Percentiles rank a stretch among this genome's conserved stretches.
Evolutionary conservation across 2,888 invertebrate species (phyloP).

Genomic region (Parnassius orleans): DNA sequence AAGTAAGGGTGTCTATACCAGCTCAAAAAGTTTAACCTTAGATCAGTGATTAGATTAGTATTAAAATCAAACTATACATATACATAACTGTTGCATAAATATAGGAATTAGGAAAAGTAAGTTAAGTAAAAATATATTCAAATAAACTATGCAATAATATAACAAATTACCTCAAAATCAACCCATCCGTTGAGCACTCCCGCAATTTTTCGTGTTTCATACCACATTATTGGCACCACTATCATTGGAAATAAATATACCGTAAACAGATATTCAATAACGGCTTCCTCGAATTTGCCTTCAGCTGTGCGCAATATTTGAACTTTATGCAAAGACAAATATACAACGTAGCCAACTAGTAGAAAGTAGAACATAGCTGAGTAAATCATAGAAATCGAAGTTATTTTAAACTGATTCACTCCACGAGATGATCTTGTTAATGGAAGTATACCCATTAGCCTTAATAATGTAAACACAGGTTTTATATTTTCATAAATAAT

Average conservation of each 20-base stretch:
- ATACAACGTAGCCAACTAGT: conserved; percentile 79
- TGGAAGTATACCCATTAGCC: conserved; percentile 83
- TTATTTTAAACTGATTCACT: conserved; percentile 67
- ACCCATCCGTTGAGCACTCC: conserved; percentile 83
- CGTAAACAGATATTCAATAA: conserved; percentile 87
- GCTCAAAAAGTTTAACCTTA: too few relatives aligned
- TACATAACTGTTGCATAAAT: too few relatives aligned
- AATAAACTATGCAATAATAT: neutral
- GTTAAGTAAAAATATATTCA: neutral
- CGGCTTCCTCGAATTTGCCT: conserved; percentile 87
- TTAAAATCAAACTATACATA: too few relatives aligned
- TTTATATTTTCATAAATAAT: conserved; percentile 72
- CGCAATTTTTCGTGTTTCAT: conserved; percentile 84
- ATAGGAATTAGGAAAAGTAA: neutral
- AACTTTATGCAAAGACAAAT: conserved; percentile 83
- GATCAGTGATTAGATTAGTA: too few relatives aligned
- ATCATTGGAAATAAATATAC: conserved; percentile 85
- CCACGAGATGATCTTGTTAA: conserved; percentile 75
- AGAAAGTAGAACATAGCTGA: conserved; percentile 75
- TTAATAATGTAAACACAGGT: conserved; percentile 65
- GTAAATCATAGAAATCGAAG: conserved; percentile 81
- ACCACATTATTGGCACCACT: conserved; percentile 84
- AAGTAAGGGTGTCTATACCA: too few relatives aligned
- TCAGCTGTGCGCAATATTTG: conserved; percentile 82
- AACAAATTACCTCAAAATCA: conserved; percentile 81